These are phyloP conservation scores for Enteromius fasciolatus DNA, from an alignment of 2,797 vertebrate species.

Conservation along the genomic window DNA sequence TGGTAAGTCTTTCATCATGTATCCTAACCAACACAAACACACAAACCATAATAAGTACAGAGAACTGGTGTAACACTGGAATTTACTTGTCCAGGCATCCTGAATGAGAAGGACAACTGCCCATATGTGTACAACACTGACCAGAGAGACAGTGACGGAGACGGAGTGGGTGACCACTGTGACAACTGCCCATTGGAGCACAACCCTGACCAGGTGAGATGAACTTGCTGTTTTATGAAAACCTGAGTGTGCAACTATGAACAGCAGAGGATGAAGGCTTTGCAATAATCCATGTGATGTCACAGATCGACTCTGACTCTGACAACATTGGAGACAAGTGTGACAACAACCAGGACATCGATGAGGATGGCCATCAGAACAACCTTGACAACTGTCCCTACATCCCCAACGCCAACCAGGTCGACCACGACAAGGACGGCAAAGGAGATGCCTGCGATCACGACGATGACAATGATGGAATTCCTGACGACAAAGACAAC, in stretches of 20 bases:
- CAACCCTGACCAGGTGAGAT: constrained; percentile 94
- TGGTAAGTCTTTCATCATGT: constrained; percentile 75
- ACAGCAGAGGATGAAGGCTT: background rate
- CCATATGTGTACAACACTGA: constrained; percentile 97
- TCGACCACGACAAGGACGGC: constrained; percentile 96
- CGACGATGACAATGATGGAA: constrained; percentile 95
- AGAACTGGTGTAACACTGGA: background rate
- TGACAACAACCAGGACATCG: constrained; percentile 98
- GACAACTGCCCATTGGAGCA: constrained; percentile 98
- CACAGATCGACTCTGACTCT: constrained; percentile 92
- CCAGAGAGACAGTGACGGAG: constrained; percentile 93
- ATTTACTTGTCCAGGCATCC: constrained; percentile 81
- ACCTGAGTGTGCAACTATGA: background rate
- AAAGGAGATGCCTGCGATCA: constrained; percentile 98
- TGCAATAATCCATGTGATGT: constrained; percentile 61
- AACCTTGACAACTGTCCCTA: constrained; percentile 99
- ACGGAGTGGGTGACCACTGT: constrained; percentile 97
- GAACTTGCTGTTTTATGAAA: background rate
- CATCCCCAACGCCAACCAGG: constrained; percentile 96
- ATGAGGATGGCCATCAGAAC: constrained; percentile 98
- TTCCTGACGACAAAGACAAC: constrained; percentile 97
- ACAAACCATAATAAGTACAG: constrained; percentile 41
- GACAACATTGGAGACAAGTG: constrained; percentile 94
- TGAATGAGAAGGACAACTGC: constrained; percentile 96
- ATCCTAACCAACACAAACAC: background rate